phyloP scores from a whole-genome alignment of 2,888 invertebrate genomes.

The Matsumyia berberina region DNA sequence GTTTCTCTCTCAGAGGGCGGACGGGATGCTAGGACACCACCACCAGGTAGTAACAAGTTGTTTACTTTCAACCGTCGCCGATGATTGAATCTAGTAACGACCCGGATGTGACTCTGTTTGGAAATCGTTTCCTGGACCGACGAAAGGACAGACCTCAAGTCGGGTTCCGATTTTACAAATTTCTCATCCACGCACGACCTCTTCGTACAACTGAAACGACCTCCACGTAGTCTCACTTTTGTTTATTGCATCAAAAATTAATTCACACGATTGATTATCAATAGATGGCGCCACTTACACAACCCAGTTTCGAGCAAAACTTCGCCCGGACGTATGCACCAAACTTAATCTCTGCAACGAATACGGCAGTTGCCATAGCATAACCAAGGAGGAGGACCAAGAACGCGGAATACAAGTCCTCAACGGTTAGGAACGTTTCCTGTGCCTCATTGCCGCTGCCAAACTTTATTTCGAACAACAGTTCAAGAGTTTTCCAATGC shows the following conservation, averaged over 20 bases:
- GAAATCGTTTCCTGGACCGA: no score
- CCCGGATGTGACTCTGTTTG: no score
- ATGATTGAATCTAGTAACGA: conserved; percentile 64
- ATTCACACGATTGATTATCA: conserved; percentile 54
- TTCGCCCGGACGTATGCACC: conserved; percentile 15
- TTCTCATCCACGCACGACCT: conserved; percentile 3
- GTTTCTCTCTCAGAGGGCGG: conserved; percentile 23
- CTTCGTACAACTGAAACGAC: conserved; percentile 49
- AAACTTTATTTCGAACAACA: conserved; percentile 64
- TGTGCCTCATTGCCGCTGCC: conserved; percentile 49
- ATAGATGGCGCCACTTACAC: conserved; percentile 35
- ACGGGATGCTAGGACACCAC: background rate
- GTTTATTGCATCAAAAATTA: conserved; percentile 31
- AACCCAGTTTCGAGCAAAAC: conserved; percentile 3
- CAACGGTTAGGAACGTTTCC: conserved; percentile 55
- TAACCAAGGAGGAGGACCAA: conserved; percentile 63
- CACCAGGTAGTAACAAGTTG: conserved; percentile 56
- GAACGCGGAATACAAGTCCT: conserved; percentile 69
- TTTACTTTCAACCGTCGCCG: conserved; percentile 54
- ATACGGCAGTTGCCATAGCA: conserved; percentile 47
- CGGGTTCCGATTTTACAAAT: conserved; percentile 20
- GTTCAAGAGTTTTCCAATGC: conserved; percentile 62
- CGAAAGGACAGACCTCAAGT: no score
- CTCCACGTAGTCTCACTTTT: background rate
- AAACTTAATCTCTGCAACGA: conserved; percentile 35